Evolutionary conservation across 2,113 vertebrate genomes (phyloP).

Genomic region (Mormyrus lacerda): DNA sequence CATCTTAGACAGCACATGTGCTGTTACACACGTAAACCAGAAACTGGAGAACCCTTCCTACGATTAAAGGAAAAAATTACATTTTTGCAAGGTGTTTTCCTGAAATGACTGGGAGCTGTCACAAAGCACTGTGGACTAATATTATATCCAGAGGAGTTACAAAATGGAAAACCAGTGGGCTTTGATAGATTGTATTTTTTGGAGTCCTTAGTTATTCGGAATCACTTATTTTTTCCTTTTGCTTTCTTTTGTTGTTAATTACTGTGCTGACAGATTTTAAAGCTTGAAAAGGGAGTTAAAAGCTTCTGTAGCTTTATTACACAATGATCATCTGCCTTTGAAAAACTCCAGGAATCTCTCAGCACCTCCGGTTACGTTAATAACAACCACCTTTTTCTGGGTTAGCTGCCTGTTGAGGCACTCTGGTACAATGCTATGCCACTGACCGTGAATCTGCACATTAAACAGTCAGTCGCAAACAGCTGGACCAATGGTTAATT

Average conservation of each 20-base stretch:
- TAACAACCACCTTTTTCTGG: background rate
- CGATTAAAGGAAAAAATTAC: background rate
- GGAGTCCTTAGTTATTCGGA: background rate
- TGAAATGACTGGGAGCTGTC: background rate
- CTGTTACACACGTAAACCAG: background rate
- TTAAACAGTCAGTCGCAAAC: background rate
- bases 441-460: background rate
- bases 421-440: background rate
- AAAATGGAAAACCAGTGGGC: background rate
- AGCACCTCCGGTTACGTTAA: background rate
- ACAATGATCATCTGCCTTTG: background rate
- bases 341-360: background rate
- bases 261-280: background rate
- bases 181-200: background rate
- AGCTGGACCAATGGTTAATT: background rate
- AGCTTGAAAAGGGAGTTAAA: background rate
- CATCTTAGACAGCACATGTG: background rate
- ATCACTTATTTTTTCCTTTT: background rate
- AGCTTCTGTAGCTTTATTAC: background rate
- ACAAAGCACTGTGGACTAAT: background rate
- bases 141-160: background rate
- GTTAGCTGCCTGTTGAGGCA: background rate
- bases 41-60: background rate
- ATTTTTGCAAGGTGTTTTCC: background rate
- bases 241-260: background rate